These are phyloP conservation scores for Lytechinus pictus DNA, from an alignment of 35 echinoderm and acorn worm genomes.

Conservation along the genomic window DNA sequence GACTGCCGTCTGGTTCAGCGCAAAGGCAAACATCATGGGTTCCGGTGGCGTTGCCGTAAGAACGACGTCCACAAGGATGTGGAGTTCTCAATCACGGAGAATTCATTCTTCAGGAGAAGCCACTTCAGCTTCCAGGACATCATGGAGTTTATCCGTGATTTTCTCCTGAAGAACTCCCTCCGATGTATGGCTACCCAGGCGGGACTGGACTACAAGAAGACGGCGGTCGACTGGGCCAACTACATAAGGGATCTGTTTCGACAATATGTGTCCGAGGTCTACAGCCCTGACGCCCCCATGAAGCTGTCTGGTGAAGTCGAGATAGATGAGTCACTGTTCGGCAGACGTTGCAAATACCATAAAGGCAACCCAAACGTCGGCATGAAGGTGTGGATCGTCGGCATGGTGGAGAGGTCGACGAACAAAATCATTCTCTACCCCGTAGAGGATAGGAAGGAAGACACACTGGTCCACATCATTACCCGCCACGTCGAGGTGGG, in stretches of 20 bases:
- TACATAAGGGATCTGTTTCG: not conserved
- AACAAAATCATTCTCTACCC: conserved; percentile 38
- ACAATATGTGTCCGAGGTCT: not conserved
- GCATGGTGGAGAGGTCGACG: not conserved
- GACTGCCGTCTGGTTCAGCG: not conserved
- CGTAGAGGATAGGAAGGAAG: not conserved
- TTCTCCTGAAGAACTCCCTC: not conserved
- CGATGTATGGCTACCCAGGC: not conserved
- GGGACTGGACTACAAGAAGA: not conserved
- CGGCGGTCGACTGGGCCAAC: conserved; percentile 42
- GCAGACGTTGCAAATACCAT: not conserved
- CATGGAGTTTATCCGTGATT: not conserved
- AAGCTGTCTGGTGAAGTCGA: conserved; percentile 23
- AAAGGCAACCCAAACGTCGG: not conserved
- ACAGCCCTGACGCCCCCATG: not conserved
- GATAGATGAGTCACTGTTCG: conserved; percentile 24
- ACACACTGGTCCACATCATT: conserved; percentile 36
- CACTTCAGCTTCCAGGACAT: conserved; percentile 19
- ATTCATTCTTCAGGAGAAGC: not conserved
- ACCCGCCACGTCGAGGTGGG: not conserved
- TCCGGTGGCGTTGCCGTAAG: not conserved
- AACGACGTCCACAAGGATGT: not conserved
- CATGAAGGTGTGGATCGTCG: conserved; percentile 30
- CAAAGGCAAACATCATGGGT: not conserved
- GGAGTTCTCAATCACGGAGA: not conserved